Percentiles rank a stretch among this genome's conserved stretches.
These are phyloP conservation scores for Spialia ferax DNA, from an alignment of 2,888 invertebrate species.

Conservation along the genomic window DNA sequence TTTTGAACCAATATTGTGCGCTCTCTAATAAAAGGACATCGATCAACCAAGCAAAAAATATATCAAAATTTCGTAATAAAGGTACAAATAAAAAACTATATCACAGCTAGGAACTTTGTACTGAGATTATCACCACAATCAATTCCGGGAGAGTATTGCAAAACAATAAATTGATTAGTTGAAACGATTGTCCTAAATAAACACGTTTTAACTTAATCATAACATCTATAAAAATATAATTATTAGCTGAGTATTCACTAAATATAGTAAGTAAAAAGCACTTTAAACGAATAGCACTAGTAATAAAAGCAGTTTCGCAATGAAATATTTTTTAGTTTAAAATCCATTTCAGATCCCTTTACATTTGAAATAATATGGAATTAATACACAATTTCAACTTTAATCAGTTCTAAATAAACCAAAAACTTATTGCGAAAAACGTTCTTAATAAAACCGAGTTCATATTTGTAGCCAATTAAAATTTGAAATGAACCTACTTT, in stretches of 20 bases:
- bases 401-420: no score
- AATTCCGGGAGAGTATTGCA: conserved; percentile 18
- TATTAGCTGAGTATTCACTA: background rate
- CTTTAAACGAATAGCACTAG: no score
- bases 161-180: conserved; percentile 21
- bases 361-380: no score
- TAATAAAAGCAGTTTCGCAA: background rate
- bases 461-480: no score
- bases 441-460: no score
- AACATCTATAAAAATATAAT: background rate
- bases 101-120: conserved; percentile 62
- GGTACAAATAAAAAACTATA: conserved; percentile 48
- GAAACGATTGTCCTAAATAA: conserved; percentile 31
- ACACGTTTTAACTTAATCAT: conserved; percentile 6
- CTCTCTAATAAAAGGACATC: conserved; percentile 24
- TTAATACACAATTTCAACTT: no score
- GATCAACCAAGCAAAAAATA: conserved; percentile 27
- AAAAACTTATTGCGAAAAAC: no score
- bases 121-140: conserved; percentile 51
- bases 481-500: no score
- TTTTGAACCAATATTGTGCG: background rate
- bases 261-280: background rate
- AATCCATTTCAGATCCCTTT: no score
- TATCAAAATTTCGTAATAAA: conserved; percentile 18
- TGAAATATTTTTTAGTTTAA: background rate